Percentiles rank a stretch among this genome's conserved stretches.
Conservation (phyloP, 2,888 invertebrate genomes). For the Bruchidius siliquastri region DNA sequence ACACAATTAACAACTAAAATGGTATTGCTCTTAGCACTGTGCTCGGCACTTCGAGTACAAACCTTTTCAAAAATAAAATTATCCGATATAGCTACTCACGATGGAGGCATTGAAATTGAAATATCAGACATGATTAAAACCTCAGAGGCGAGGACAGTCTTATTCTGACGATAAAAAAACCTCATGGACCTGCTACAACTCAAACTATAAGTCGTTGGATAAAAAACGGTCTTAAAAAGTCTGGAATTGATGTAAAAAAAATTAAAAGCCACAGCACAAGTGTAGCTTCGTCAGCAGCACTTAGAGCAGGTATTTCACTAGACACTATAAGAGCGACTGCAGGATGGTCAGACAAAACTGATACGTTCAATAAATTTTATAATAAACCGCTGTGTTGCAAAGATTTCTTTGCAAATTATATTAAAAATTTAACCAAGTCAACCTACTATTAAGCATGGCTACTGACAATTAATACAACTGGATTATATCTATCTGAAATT, state of each 20-base stretch:
- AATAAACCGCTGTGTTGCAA: background rate
- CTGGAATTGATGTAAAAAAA: background rate
- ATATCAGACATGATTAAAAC: background rate
- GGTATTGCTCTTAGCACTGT: background rate
- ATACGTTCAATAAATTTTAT: background rate
- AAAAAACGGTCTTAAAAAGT: background rate
- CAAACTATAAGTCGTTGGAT: background rate
- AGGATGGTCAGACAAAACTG: background rate
- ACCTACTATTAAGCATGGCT: too few relatives aligned
- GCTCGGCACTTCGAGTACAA: background rate
- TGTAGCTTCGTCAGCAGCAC: background rate
- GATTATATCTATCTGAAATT: too few relatives aligned
- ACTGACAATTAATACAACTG: too few relatives aligned
- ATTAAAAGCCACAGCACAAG: background rate
- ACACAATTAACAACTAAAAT: background rate
- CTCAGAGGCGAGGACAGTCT: background rate
- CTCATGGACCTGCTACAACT: background rate
- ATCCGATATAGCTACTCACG: background rate
- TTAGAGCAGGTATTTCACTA: background rate
- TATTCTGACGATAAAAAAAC: background rate
- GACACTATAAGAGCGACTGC: background rate
- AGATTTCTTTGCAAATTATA: too few relatives aligned
- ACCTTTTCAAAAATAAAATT: background rate
- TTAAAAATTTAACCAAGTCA: too few relatives aligned
- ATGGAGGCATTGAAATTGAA: background rate